phyloP scores from a whole-genome alignment of 2,113 vertebrate genomes.

The Galemys pyrenaicus region DNA sequence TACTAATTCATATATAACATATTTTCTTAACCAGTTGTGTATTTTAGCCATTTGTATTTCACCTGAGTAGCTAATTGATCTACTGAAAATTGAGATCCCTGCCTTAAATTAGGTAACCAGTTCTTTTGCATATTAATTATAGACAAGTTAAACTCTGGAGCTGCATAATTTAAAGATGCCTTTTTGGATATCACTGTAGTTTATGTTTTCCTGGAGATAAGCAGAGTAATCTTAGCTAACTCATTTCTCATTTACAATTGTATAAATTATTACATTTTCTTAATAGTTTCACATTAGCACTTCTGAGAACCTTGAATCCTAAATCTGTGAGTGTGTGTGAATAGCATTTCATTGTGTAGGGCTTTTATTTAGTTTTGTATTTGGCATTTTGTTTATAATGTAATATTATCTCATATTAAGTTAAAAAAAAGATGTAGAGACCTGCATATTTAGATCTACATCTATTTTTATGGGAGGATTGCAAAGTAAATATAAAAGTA shows the following conservation, averaged over 20 bases:
- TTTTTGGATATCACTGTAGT: conserved; percentile 63
- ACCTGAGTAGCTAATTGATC: not conserved
- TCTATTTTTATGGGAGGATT: not conserved
- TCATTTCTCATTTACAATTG: conserved; percentile 69
- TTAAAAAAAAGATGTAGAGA: not conserved
- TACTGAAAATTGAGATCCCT: not conserved
- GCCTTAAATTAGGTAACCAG: conserved; percentile 23
- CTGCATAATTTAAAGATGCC: conserved; percentile 50
- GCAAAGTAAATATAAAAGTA: not conserved
- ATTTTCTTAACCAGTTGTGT: not conserved
- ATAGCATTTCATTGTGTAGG: not conserved
- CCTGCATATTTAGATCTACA: too few relatives aligned
- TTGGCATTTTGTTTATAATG: conserved; percentile 8
- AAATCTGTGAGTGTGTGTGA: not conserved
- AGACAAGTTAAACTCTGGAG: not conserved
- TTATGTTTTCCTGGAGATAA: conserved; percentile 78
- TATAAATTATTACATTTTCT: conserved; percentile 78
- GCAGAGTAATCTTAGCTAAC: conserved; percentile 58
- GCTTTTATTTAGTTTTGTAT: not conserved
- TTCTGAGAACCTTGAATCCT: conserved; percentile 29
- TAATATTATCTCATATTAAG: not conserved
- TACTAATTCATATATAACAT: not conserved
- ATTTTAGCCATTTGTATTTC: not conserved
- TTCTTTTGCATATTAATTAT: not conserved
- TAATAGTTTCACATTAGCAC: not conserved